These are phyloP conservation scores for Habrosyne pyritoides DNA, from an alignment of 2,888 invertebrate genomes.

Conservation along the genomic window DNA sequence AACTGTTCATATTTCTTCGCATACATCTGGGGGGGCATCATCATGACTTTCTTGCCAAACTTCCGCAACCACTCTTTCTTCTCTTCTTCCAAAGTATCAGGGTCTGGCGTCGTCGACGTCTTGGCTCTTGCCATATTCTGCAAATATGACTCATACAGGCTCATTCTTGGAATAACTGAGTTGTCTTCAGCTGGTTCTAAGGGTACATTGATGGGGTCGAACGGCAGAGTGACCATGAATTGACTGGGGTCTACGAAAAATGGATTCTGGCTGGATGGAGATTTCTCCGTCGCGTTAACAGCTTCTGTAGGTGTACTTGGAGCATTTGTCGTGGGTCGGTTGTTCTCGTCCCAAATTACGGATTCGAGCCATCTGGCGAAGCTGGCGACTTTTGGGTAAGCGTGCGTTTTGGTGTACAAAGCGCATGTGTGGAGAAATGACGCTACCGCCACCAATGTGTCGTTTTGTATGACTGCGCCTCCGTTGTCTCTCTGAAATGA, in stretches of 20 bases:
- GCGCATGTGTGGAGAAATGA: conserved; percentile 69
- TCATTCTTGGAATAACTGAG: conserved; percentile 70
- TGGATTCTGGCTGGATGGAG: conserved; percentile 23
- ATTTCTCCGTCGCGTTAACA: conserved; percentile 36
- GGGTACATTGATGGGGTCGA: conserved; percentile 69
- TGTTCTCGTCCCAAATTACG: conserved; percentile 73
- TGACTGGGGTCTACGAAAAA: conserved; percentile 52
- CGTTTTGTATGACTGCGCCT: conserved; percentile 73
- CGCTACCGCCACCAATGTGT: conserved; percentile 64
- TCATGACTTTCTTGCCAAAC: conserved; percentile 47
- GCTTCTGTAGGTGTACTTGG: conserved; percentile 18
- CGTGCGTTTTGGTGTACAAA: conserved; percentile 66
- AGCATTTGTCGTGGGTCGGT: conserved; percentile 45
- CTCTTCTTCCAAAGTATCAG: conserved; percentile 32
- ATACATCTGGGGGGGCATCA: conserved; percentile 41
- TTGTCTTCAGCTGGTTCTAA: conserved; percentile 71
- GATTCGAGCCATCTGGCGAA: conserved; percentile 68
- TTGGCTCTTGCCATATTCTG: conserved; percentile 53
- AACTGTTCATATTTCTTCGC: conserved; percentile 48
- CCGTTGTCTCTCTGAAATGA: conserved; percentile 71
- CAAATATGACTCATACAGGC: conserved; percentile 73
- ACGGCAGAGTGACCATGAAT: conserved; percentile 67
- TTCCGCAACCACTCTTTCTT: conserved; percentile 47
- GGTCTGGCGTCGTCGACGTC: conserved; percentile 54
- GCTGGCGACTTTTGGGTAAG: conserved; percentile 67